Base-by-base conservation (phyloP, 2,888 invertebrate species). In the Lasioglossum pauxillum region DNA sequence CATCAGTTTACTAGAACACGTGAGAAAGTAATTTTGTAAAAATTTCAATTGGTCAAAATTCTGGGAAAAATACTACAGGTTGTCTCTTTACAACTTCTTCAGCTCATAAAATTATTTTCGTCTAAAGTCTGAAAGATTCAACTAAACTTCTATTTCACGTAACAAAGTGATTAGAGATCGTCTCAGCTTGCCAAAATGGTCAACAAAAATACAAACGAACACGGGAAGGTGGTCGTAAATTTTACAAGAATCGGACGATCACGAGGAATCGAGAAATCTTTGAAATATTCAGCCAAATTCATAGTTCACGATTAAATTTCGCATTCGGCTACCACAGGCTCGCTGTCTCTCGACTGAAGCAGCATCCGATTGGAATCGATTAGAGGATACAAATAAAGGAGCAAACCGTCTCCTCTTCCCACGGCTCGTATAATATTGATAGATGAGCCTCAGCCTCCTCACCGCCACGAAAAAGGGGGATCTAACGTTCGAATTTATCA, bases 381-480 rank as follows among this genome's bases (percentile, higher is more conserved):
- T 88, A 88, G 88, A 88, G 80, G 41, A 67, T 53, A 72, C 64
- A 86, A 90, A 87, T 86, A 89, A 87, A 89, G 75, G 73, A 82
- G 75, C 75, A 73, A 82, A 73, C 83, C 81, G 78, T 84, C 82
- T 81, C 84, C 75, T 85, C 85, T 91, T 94, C 92, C 89, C 91
- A 92, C 92, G 91, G 90, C 83, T 89, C 87, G 88, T 89, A 92
- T 94, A 93, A 94, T 93, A 92, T 92, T 94, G 94, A 94, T 93
- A 91, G 93, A 94, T 94, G 93, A 93, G 90, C 90, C 90, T 90
- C 88, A 86, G 79, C 88, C 77, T 84, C 84, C 86, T 86, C 82
- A n/a, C 80, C 78, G 86, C 82, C 75, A 84, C 75, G 80, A 88
- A 89, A 82, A 86, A 84, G 86, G 84, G 86, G 88, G 84, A 89